A percentile compares a stretch with the other conserved stretches of the same genome.
Evolutionary conservation across 2,113 vertebrate species (phyloP).

Genomic region (Malurus alboscapulatus): DNA sequence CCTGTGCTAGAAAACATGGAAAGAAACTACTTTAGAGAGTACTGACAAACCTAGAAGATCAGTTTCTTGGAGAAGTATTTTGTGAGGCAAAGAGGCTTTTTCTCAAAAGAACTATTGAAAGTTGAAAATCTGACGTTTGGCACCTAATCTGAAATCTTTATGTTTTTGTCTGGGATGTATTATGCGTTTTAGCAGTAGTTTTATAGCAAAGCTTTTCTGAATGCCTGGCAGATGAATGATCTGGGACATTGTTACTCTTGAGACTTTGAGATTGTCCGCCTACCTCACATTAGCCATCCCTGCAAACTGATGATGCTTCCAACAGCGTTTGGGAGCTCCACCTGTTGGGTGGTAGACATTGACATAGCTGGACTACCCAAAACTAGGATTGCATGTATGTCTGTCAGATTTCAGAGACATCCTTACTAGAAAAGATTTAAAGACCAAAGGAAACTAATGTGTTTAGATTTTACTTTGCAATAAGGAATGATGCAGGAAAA

Average conservation of each 20-base stretch:
- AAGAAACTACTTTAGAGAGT: background rate
- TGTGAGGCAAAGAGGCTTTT: conserved; percentile 8
- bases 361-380: background rate
- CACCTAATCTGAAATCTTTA: conserved; percentile 71
- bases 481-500: background rate
- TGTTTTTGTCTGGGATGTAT: conserved; percentile 68
- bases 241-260: background rate
- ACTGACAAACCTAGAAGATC: background rate
- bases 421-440: background rate
- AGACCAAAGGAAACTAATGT: background rate
- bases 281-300: background rate
- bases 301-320: background rate
- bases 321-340: background rate
- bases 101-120: conserved; percentile 43
- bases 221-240: conserved; percentile 46
- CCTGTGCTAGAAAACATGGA: background rate
- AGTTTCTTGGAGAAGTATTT: background rate
- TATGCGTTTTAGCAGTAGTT: conserved; percentile 69
- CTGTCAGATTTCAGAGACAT: background rate
- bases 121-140: conserved; percentile 25
- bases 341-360: background rate
- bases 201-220: conserved; percentile 74
- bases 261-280: background rate
- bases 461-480: background rate
- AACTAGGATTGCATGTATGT: background rate